Base-by-base conservation (phyloP, 2,888 invertebrate species). In the Macroteleia sp. region DNA sequence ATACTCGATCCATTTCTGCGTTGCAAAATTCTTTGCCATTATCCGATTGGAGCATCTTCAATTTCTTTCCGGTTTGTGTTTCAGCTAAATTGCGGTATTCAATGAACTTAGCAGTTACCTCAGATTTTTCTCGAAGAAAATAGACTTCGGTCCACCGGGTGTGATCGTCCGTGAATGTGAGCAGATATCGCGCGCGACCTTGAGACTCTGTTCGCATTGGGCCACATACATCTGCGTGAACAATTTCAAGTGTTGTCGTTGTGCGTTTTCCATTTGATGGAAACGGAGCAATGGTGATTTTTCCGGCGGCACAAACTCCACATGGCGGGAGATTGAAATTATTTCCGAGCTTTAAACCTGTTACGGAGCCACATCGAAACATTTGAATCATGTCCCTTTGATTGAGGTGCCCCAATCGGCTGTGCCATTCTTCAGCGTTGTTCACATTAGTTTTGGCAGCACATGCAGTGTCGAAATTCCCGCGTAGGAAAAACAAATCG, bases 171-270 rank as follows among this genome's bases (percentile, higher is more conserved):
- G n/a, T 39, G 12, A 56, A 56, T 2, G 16, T 56, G 0, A 56
- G n/a, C 6, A 10, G n/a, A 22, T 46, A 86, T 76, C 19, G 74
- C 42, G 1, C 64, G 17, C 17, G 22, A 1, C 59, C 59, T 22
- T 22, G 32, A 3, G 44, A 59, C 17, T 20, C 22, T 0, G 12
- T 19, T 0, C 71, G 39, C 73, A 81, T 80, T 0, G 84, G 84
- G 0, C 79, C 77, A 9, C 77, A 80, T 0, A 81, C 28, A 17
- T 81, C 74, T 0, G 77, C 25, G n/a, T 67, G 57, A 0, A 81
- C 42, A 9, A 79, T 64, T 10, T 78, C 69, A 0, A 81, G 56
- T 28, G 64, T 3, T 4, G 20, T 22, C 2, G 17, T 4, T 12
- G 30, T 12, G 5, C 30, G 8, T 1, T 5, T 19, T 0, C 14